Base-by-base conservation (phyloP, 2,888 invertebrate genomes). In the Nasonia oneida region DNA sequence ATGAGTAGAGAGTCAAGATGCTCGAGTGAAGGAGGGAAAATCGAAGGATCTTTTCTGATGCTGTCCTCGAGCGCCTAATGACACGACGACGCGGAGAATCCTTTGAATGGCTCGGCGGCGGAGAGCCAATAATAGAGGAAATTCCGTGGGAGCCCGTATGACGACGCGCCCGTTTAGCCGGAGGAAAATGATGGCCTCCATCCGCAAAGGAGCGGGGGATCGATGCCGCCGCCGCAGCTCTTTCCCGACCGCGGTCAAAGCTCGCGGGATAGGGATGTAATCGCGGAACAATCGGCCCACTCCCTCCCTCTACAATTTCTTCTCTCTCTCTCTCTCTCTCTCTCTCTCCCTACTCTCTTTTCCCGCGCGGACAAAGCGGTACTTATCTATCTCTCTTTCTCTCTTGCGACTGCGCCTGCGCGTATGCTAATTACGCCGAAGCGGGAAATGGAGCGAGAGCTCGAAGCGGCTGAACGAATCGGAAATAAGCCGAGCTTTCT, bases 201-300 rank as follows among this genome's bases (percentile, higher is more conserved):
- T 23, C 73, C 73, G 42, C n/a, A 42, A 42, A 39, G 42, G 42
- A 39, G n/a, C 29, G 29, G 12, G 39, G 6, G 73, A 73, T 42
- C 73, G 73, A n/a, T n/a, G 73, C 73, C n/a, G n/a, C 71, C 71
- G 5, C 33, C 37, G 71, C 42, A n/a, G n/a, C 23, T 73, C 42
- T 39, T 42, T 39, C 73, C 67, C 42, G 14, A 39, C 33, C 67
- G 67, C 29, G 29, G 67, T 67, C 67, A 67, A 67, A 33, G 67
- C 57, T 61, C 57, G 47, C 47, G 12, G n/a, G 8, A 29, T 29
- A 29, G 29, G 67, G 42, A 14, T 42, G 73, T 73, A 42, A 73
- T 73, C 73, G 73, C 73, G 37, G 73, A 73, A 73, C 73, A 73
- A 73, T 73, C 73, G 42, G 12, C n/a, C 8, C 42, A 2, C 73